Evolutionary conservation across 1,140 invertebrate species (phyloP), one percentile per base, ranked within the genome.

Genomic region (Atta cephalotes): DNA sequence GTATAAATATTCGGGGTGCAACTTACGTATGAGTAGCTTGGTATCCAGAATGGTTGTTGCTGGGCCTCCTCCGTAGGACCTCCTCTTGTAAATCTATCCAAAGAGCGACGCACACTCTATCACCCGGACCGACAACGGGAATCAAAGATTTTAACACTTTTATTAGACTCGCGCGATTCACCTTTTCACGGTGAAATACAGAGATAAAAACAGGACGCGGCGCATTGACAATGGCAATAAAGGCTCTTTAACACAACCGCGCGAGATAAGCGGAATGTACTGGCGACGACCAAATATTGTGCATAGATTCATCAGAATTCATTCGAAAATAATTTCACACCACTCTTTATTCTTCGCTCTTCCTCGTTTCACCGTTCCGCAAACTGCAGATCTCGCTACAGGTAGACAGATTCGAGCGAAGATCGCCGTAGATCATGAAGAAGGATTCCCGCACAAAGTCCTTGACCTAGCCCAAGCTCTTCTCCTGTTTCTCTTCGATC

Each of bases 1-100:
- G 9, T 66, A 9, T 10, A 21, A 12, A n/a, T 4, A 31, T 53
- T 25, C 14, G 28, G 31, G 18, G 1, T 68, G 35, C 25, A 70
- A 95, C 94, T 95, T 94, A 95, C 95, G 94, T 95, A 95, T 93
- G 88, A 95, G 93, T 94, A 95, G 92, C 92, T 94, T 95, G 94
- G 95, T 95, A 95, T 95, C 95, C 95, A 95, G 95, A 95, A 94
- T 95, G 94, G 88, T 93, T 91, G 92, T 94, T 94, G 90, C 89
- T 94, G 92, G 45, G 9, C 92, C 92, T 91, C 93, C 39, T 25
- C 39, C n/a, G 81, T 91, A 93, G 93, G 18, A 92, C 89, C 90
- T 90, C 39, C 91, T 93, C 87, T 89, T 92, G 91, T 88, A 92
- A 94, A 94, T 92, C 88, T 93, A 94, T 94, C 92, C 94, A 94